Percentiles rank a stretch among this genome's conserved stretches.
Conservation (phyloP, 2,113 vertebrate species). For the Bufo bufo region DNA sequence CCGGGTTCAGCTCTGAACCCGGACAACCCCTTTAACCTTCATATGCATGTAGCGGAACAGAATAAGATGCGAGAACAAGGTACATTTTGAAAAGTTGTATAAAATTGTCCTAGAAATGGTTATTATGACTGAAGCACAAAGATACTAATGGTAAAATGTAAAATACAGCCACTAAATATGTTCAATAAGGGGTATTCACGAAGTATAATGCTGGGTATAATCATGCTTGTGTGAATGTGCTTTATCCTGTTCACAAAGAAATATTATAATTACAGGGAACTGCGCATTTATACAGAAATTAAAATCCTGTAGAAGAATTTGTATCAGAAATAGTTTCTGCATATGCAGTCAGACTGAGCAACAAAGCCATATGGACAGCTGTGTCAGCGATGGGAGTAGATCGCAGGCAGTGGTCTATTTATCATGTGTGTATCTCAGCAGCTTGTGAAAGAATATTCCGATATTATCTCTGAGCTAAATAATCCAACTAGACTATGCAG, state of each 20-base stretch:
- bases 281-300: not conserved
- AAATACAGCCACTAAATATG: not conserved
- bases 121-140: not conserved
- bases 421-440: too few species aligned
- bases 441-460: too few species aligned
- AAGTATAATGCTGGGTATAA: not conserved
- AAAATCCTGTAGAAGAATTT: not conserved
- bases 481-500: too few species aligned
- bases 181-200: not conserved
- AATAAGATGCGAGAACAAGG: not conserved
- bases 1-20: too few species aligned
- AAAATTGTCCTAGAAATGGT: not conserved
- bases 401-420: not conserved
- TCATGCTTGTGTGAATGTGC: not conserved
- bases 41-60: not conserved
- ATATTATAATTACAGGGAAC: not conserved
- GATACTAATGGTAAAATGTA: not conserved
- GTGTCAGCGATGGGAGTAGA: not conserved
- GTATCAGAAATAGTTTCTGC: not conserved
- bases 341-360: not conserved
- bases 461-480: too few species aligned
- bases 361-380: not conserved
- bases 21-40: not conserved
- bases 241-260: not conserved
- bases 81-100: not conserved